Evolutionary conservation across 2,113 vertebrate genomes (phyloP).

Genomic region (Notothenia rossii): DNA sequence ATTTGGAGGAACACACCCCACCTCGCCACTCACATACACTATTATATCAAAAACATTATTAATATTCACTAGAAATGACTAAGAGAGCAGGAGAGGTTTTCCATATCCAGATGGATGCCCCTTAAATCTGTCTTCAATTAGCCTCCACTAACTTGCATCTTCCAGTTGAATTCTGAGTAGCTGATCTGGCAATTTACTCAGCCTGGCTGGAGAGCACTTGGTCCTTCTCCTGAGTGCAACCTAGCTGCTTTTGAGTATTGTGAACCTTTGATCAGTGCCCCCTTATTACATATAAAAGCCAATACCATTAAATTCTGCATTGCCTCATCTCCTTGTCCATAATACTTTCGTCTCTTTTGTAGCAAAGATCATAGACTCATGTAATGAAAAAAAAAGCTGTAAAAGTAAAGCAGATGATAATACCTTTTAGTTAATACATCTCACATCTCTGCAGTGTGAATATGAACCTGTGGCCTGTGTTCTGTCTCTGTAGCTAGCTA

Average conservation of each 20-base stretch:
- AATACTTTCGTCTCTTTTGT: slow-evolving; percentile 54
- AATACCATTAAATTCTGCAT: slow-evolving; percentile 68
- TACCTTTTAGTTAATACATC: slow-evolving; percentile 63
- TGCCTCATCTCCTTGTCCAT: slow-evolving; percentile 55
- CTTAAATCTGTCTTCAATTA: slow-evolving; percentile 84
- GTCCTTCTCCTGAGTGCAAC: slow-evolving; percentile 74
- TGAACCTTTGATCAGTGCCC: slow-evolving; percentile 82
- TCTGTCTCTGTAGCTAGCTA: slow-evolving; percentile 72
- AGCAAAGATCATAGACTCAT: slow-evolving; percentile 66
- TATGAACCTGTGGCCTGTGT: slow-evolving; percentile 49
- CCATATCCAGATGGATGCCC: slow-evolving; percentile 75
- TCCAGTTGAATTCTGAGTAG: slow-evolving; percentile 83
- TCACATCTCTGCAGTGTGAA: slow-evolving; percentile 47
- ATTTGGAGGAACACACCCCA: slow-evolving; percentile 43
- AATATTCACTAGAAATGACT: slow-evolving; percentile 79
- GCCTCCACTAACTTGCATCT: slow-evolving; percentile 77
- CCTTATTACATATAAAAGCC: slow-evolving; percentile 82
- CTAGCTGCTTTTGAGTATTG: slow-evolving; percentile 74
- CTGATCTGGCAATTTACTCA: slow-evolving; percentile 81
- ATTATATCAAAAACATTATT: slow-evolving; percentile 79
- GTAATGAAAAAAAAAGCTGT: slow-evolving; percentile 59
- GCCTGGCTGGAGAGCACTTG: slow-evolving; percentile 78
- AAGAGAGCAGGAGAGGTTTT: slow-evolving; percentile 60
- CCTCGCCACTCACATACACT: slow-evolving; percentile 21
- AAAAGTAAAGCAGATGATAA: slow-evolving; percentile 66